phyloP scores from a whole-genome alignment of 1,140 invertebrate species.

The Drosophila pruinosa region DNA sequence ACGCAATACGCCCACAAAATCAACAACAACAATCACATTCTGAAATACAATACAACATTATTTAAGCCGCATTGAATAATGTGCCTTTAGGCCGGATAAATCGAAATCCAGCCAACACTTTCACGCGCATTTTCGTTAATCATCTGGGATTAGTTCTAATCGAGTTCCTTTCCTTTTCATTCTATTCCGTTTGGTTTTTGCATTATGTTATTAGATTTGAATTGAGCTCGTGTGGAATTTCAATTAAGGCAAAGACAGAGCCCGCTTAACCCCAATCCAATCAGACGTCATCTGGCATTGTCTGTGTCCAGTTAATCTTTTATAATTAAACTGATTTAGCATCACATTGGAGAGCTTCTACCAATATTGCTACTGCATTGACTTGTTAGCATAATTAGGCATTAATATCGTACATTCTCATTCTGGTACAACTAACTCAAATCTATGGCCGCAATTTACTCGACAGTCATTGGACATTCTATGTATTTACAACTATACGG shows the following conservation, averaged over 20 bases:
- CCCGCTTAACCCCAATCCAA: neutral
- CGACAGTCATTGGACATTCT: slow-evolving; percentile 49
- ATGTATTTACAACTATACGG: slow-evolving; percentile 21
- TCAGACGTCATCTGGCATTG: slow-evolving; percentile 19
- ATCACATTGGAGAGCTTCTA: slow-evolving; percentile 24
- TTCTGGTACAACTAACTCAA: slow-evolving; percentile 60
- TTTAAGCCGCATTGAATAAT: slow-evolving; percentile 65
- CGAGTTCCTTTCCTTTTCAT: slow-evolving; percentile 53
- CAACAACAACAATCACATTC: slow-evolving; percentile 9
- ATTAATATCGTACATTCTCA: slow-evolving; percentile 78
- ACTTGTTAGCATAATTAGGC: slow-evolving; percentile 77
- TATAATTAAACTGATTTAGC: slow-evolving; percentile 78
- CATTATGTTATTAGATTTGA: slow-evolving; percentile 73
- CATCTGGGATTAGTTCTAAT: slow-evolving; percentile 76
- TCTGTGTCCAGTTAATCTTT: slow-evolving; percentile 65
- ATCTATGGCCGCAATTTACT: slow-evolving; percentile 57
- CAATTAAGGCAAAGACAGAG: slow-evolving; percentile 55
- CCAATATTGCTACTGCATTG: slow-evolving; percentile 37
- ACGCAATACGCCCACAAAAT: slow-evolving; percentile 26
- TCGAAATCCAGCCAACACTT: slow-evolving; percentile 59
- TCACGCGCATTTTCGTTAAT: slow-evolving; percentile 79
- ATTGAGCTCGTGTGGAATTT: slow-evolving; percentile 71
- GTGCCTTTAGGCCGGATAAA: slow-evolving; percentile 47
- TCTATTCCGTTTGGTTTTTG: slow-evolving; percentile 9
- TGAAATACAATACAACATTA: slow-evolving; percentile 5